Percentiles rank a stretch among this genome's conserved stretches.
Evolutionary conservation across 2,888 invertebrate species (phyloP).

Genomic region (Acanthosepion lycidas): DNA sequence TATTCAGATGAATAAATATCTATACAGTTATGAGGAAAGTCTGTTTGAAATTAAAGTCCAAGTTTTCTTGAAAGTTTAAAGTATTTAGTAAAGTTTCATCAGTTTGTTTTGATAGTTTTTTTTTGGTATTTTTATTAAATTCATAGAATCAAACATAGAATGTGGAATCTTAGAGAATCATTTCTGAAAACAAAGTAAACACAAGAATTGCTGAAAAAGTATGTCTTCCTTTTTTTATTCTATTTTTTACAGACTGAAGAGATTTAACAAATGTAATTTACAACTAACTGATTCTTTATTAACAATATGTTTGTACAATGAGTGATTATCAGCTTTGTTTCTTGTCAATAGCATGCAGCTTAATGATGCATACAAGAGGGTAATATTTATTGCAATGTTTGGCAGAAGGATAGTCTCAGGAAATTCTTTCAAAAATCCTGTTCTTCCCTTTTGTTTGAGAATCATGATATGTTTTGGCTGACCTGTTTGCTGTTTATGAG

Average conservation of each 20-base stretch:
- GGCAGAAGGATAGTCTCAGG: neutral
- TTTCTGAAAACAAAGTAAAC: neutral
- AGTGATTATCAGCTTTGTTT: conserved; percentile 20
- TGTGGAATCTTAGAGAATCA: neutral
- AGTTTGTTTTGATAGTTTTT: neutral
- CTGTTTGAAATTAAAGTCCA: neutral
- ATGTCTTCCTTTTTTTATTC: neutral
- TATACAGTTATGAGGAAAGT: neutral
- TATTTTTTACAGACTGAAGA: neutral
- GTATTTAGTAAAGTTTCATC: neutral
- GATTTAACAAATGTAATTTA: neutral
- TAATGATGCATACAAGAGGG: neutral
- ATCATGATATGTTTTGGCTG: neutral
- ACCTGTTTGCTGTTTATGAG: neutral
- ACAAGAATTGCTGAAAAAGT: neutral
- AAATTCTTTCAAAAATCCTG: neutral
- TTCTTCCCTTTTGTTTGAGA: neutral
- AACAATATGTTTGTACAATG: conserved; percentile 1
- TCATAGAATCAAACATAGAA: neutral
- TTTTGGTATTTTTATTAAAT: neutral
- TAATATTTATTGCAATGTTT: conserved; percentile 18
- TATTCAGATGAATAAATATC: no score
- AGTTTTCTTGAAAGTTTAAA: neutral
- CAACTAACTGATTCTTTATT: neutral
- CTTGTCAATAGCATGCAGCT: neutral